These are phyloP conservation scores for Drosophila sechellia DNA, from an alignment of 1,140 invertebrate species.

Conservation along the genomic window DNA sequence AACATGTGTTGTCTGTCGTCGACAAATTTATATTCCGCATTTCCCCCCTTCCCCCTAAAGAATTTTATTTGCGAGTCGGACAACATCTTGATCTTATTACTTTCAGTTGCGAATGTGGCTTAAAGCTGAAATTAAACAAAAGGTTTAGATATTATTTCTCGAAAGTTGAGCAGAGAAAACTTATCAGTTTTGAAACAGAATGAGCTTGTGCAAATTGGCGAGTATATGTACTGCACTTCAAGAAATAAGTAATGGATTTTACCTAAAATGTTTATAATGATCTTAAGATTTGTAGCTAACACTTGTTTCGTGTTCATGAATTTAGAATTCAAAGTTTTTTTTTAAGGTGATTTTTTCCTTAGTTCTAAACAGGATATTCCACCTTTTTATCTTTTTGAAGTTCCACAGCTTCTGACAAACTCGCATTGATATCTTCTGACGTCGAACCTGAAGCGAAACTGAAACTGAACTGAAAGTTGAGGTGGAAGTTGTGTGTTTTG, in stretches of 20 bases:
- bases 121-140: constrained; percentile 7
- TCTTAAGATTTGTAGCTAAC: too few relatives aligned
- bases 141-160: constrained; percentile 14
- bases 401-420: not conserved
- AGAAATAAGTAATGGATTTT: too few relatives aligned
- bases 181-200: constrained; percentile 1
- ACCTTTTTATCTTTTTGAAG: not conserved
- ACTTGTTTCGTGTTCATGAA: too few relatives aligned
- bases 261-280: too few relatives aligned
- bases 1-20: constrained; percentile 64
- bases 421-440: constrained; percentile 25
- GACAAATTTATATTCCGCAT: constrained; percentile 39
- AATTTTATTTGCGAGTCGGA: constrained; percentile 8
- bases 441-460: constrained; percentile 12
- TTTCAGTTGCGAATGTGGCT: constrained; percentile 30
- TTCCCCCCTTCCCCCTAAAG: constrained; percentile 2
- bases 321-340: not conserved
- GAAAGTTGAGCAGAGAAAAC: not conserved
- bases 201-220: not conserved
- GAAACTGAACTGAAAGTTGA: not conserved
- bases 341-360: not conserved
- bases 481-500: constrained; percentile 16
- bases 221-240: too few relatives aligned
- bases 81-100: constrained; percentile 53
- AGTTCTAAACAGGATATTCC: not conserved